Evolutionary conservation across 2,888 invertebrate genomes (phyloP), one percentile per base, ranked within the genome.

Genomic region (Caenorhabditis wallacei): DNA sequence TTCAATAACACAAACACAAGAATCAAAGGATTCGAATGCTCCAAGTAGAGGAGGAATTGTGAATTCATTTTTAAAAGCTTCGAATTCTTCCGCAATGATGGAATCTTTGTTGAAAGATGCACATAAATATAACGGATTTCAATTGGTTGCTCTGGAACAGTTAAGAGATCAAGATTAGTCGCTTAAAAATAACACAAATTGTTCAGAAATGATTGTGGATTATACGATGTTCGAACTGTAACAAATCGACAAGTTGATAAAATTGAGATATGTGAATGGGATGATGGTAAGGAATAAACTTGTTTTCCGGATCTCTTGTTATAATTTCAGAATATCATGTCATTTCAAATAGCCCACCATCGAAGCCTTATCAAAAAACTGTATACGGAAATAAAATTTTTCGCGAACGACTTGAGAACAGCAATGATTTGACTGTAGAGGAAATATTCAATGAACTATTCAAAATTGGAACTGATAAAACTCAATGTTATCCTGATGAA

Each of bases 81-180:
- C 11, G 10, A 22, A 64, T 11, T 54, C 66, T 20, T 22, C 24
- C n/a, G 37, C 20, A n/a, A 74, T 74, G 63, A 20, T 74, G 22
- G 68, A 43, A 18, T 71, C 16, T n/a, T 87, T 48, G 76, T 51
- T 13, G 24, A 51, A 48, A 59, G 63, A n/a, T 22, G 84, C 84
- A 4, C 24, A 53, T 3, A 61, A 79, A 18, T 89, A 83, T 59
- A 88, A 89, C 54, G 89, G 89, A 10, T 89, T 89, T 70, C 89
- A 89, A 59, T 79, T 89, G 40, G 40, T 88, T n/a, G 84, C 64
- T 13, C 26, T 89, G 11, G 84, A 89, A 46, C 74, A 79, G 89
- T 87, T 18, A 22, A 40, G 20, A 20, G 22, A 51, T 11, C 43
- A 2, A 7, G 13, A 16, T n/a, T 48, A 18, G 4, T 18, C 5